Evolutionary conservation across 1,140 invertebrate genomes (phyloP).

Genomic region (Zaprionus kolodkinae): DNA sequence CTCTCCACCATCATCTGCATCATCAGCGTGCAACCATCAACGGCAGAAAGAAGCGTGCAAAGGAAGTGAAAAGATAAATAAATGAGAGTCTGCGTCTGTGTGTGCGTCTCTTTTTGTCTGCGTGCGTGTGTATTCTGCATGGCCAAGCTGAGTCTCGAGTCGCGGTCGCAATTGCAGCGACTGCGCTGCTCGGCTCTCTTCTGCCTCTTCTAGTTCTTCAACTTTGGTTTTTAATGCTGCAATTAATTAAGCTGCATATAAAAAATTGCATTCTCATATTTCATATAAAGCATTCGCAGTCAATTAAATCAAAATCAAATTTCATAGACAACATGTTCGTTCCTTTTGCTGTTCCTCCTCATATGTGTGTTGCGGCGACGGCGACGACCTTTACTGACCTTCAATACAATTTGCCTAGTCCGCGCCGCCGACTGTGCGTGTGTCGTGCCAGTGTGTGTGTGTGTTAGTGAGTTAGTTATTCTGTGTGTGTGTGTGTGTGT

Average conservation of each 20-base stretch:
- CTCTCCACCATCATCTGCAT: not conserved
- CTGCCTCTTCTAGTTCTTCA: not conserved
- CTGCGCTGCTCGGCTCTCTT: slow-evolving; percentile 16
- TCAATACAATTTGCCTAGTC: slow-evolving; percentile 66
- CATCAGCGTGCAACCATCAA: slow-evolving; percentile 7
- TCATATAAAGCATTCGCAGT: slow-evolving; percentile 55
- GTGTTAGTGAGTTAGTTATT: not conserved
- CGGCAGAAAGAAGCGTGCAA: slow-evolving; percentile 35
- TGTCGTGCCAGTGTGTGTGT: slow-evolving; percentile 13
- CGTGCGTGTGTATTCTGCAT: slow-evolving; percentile 63
- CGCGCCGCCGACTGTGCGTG: slow-evolving; percentile 29
- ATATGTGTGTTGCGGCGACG: slow-evolving; percentile 48
- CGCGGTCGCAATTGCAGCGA: not conserved
- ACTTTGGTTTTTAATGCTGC: slow-evolving; percentile 29
- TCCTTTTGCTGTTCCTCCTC: slow-evolving; percentile 7
- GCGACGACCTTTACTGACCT: slow-evolving; percentile 82
- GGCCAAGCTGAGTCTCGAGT: slow-evolving; percentile 24
- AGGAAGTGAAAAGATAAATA: slow-evolving; percentile 40
- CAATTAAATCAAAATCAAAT: slow-evolving; percentile 51
- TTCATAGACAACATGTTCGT: slow-evolving; percentile 11
- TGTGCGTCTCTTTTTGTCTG: slow-evolving; percentile 2
- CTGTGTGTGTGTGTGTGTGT: slow-evolving; percentile 25
- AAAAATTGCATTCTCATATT: slow-evolving; percentile 55
- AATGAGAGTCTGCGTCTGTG: slow-evolving; percentile 40
- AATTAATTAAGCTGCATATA: slow-evolving; percentile 44